Base-by-base conservation (phyloP, 2,888 invertebrate species). In the Eledona agricola region DNA sequence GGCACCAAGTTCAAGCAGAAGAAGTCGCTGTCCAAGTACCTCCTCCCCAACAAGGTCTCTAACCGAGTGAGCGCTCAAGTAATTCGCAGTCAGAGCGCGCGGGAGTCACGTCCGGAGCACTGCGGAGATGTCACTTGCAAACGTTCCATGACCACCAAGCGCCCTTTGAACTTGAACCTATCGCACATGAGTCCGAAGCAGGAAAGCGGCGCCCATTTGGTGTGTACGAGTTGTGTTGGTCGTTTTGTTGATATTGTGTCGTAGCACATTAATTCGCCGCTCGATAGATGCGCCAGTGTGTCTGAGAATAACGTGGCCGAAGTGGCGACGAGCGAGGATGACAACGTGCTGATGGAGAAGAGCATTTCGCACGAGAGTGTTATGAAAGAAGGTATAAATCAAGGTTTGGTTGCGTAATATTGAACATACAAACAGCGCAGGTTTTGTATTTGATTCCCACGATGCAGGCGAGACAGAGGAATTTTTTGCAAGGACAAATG, bases 381-480 rank as follows among this genome's bases (percentile, higher is more conserved):
- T 15, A 58, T 75, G 25, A 67, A 63, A 47, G 72, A 71, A 59
- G 65, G 67, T 64, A 54, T 5, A 19, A 19, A 4, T 19, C 19
- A 5, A 19, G 20, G 15, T 2, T 26, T 26, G 26, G 1, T 2
- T 29, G 29, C 1, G 12, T 29, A n/a, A n/a, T n/a, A n/a, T n/a
- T n/a, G n/a, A n/a, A n/a, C n/a, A n/a, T n/a, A n/a, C n/a, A n/a
- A n/a, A 89, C 89, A 25, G 90, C 90, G 55, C 89, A 90, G 76
- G 88, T 90, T 51, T 76, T 90, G 53, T 86, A 90, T 74, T 82
- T 91, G 55, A 90, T 92, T 70, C 91, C 92, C 11, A 88, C 90
- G 1, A 85, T 86, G 61, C 90, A 89, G 73, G 92, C 90, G 15
- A 79, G 90, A 65, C 88, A 90, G 77, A 85, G 91, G 69, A 92